phyloP scores from a whole-genome alignment of 2,888 invertebrate species.

The Allophyes oxyacanthae region DNA sequence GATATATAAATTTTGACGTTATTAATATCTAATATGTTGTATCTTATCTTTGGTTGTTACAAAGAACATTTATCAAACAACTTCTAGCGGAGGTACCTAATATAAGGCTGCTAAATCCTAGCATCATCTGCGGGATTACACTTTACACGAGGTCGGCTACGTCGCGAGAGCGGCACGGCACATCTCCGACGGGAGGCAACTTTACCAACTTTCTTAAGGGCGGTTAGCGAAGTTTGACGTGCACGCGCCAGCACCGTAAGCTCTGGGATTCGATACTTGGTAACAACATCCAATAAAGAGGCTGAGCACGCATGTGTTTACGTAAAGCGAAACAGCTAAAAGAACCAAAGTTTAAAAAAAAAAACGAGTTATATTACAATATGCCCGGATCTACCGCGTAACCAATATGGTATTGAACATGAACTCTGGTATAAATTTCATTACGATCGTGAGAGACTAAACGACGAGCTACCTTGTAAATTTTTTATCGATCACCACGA shows the following conservation, averaged over 20 bases:
- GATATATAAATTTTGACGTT: conserved; percentile 6
- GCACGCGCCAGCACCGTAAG: conserved; percentile 85
- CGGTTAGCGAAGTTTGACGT: conserved; percentile 88
- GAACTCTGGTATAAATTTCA: too few relatives aligned
- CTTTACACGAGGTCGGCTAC: conserved; percentile 83
- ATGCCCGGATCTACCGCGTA: too few relatives aligned
- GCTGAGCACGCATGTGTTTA: conserved; percentile 66
- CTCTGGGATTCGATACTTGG: conserved; percentile 84
- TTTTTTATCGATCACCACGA: too few relatives aligned
- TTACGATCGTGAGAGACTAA: too few relatives aligned
- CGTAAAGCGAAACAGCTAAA: conserved; percentile 53
- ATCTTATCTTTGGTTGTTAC: conserved; percentile 55
- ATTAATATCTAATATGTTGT: conserved; percentile 45
- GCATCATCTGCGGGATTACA: conserved; percentile 87
- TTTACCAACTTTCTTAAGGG: conserved; percentile 87
- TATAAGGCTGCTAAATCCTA: conserved; percentile 84
- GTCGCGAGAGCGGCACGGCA: conserved; percentile 73
- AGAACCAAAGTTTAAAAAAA: conserved; percentile 7
- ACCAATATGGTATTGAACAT: too few relatives aligned
- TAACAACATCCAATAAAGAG: conserved; percentile 80
- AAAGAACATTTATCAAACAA: conserved; percentile 78
- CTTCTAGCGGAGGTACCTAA: conserved; percentile 78
- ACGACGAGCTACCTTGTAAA: too few relatives aligned
- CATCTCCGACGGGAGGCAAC: conserved; percentile 83
- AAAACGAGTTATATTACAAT: too few relatives aligned